phyloP scores from a whole-genome alignment of 2,888 invertebrate species.

The Dichetophora obliterata region DNA sequence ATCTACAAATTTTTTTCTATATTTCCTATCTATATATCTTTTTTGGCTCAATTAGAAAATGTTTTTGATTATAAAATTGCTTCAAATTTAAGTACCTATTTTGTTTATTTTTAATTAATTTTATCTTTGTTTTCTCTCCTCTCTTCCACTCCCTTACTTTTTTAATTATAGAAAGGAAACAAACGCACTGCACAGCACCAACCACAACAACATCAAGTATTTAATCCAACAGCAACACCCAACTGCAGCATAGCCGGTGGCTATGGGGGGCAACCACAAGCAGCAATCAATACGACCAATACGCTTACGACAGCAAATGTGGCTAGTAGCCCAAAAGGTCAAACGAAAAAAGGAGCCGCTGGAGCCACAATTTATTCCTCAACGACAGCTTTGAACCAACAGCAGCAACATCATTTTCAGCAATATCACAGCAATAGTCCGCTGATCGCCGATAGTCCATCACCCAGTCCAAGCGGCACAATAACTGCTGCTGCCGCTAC shows the following conservation, averaged over 20 bases:
- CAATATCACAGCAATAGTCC: constrained; percentile 68
- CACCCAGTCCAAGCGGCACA: constrained; percentile 68
- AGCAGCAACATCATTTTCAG: constrained; percentile 54
- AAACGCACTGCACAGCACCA: constrained; percentile 57
- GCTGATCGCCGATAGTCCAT: constrained; percentile 69
- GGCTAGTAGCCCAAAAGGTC: constrained; percentile 70
- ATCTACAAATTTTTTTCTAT: no score
- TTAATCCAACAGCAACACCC: constrained; percentile 60
- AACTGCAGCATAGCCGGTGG: constrained; percentile 60
- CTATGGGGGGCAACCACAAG: constrained; percentile 69
- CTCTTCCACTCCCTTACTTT: neutral
- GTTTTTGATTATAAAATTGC: no score
- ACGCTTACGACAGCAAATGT: constrained; percentile 69
- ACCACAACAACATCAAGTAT: constrained; percentile 62
- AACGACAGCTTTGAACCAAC: constrained; percentile 54
- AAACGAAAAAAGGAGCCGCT: constrained; percentile 66
- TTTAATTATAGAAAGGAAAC: constrained; percentile 63
- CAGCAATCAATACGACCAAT: constrained; percentile 67
- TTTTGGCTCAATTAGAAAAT: no score
- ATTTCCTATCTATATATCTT: no score
- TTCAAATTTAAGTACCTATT: no score
- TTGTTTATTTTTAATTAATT: neutral
- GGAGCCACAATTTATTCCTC: constrained; percentile 50
- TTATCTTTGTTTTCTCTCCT: neutral
- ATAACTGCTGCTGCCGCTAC: constrained; percentile 62